Evolutionary conservation across 2,888 invertebrate species (phyloP).

Genomic region (Macaria liturata): DNA sequence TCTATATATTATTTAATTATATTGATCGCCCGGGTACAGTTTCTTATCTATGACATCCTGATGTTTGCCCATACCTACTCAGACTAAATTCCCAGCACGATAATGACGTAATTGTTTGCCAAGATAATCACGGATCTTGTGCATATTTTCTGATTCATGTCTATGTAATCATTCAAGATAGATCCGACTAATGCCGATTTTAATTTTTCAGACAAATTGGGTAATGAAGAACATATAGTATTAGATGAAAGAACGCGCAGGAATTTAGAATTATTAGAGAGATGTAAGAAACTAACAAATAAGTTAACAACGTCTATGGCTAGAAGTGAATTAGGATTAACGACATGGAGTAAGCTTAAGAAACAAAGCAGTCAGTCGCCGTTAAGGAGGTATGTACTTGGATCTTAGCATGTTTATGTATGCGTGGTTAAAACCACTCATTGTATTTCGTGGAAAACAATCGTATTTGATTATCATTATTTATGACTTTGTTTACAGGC

Average conservation of each 20-base stretch:
- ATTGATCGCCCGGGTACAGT: no score
- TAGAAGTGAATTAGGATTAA: slow-evolving; percentile 93
- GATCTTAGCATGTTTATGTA: no score
- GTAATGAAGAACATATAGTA: slow-evolving; percentile 66
- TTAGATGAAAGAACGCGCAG: slow-evolving; percentile 82
- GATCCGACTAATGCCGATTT: slow-evolving; percentile 42
- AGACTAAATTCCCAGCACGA: slow-evolving; percentile 25
- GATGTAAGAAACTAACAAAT: slow-evolving; percentile 79
- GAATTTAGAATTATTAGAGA: slow-evolving; percentile 81
- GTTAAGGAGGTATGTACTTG: slow-evolving; percentile 78
- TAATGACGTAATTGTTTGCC: slow-evolving; percentile 55
- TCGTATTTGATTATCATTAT: neutral
- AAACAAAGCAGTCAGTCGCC: slow-evolving; percentile 87
- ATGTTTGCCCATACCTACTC: no score
- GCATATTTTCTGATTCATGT: slow-evolving; percentile 51
- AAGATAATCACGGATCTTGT: slow-evolving; percentile 37
- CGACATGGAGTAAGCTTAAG: slow-evolving; percentile 94
- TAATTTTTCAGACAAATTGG: slow-evolving; percentile 75
- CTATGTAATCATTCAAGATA: slow-evolving; percentile 51
- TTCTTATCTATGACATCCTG: no score
- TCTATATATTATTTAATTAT: no score
- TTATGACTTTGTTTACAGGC: slow-evolving; percentile 69
- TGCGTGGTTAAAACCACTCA: neutral
- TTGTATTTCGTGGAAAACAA: slow-evolving; percentile 5
- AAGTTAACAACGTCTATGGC: slow-evolving; percentile 91